phyloP scores from a whole-genome alignment of 2,113 vertebrate genomes.

The Lepus americanus region DNA sequence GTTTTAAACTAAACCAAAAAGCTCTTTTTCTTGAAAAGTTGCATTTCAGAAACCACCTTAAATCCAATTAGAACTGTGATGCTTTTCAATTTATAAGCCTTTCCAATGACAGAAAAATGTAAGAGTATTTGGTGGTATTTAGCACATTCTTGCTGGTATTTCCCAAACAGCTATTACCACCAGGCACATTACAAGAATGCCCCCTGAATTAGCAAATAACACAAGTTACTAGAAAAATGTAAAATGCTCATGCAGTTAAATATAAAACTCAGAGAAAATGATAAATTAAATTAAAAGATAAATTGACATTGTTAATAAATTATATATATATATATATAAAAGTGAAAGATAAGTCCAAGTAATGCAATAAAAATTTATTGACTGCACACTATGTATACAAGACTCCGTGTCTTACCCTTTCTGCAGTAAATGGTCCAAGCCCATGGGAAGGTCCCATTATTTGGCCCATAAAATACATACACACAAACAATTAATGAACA shows the following conservation, averaged over 20 bases:
- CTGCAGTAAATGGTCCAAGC: slow-evolving; percentile 57
- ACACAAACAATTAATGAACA: slow-evolving; percentile 62
- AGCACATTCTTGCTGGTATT: slow-evolving; percentile 80
- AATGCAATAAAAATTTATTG: slow-evolving; percentile 21
- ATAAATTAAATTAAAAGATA: slow-evolving; percentile 40
- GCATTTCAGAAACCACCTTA: slow-evolving; percentile 56
- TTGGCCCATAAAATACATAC: slow-evolving; percentile 66
- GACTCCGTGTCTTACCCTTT: slow-evolving; percentile 58
- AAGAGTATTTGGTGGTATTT: slow-evolving; percentile 60
- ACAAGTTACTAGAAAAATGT: slow-evolving; percentile 6
- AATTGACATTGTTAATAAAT: slow-evolving; percentile 50
- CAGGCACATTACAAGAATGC: slow-evolving; percentile 80
- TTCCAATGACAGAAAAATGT: slow-evolving; percentile 64
- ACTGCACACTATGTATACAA: neutral
- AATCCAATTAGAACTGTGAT: slow-evolving; percentile 46
- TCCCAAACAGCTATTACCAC: slow-evolving; percentile 66
- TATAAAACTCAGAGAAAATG: slow-evolving; percentile 48
- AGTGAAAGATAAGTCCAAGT: slow-evolving; percentile 52
- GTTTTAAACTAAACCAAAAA: neutral
- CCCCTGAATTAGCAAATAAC: slow-evolving; percentile 33
- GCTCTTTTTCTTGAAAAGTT: neutral
- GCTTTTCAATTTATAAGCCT: slow-evolving; percentile 70
- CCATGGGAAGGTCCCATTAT: slow-evolving; percentile 56
- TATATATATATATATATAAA: neutral
- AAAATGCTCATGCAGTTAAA: slow-evolving; percentile 64